Evolutionary conservation across 23 tunicate species (phyloP).

Genomic region (Trididemnum miniatum): DNA sequence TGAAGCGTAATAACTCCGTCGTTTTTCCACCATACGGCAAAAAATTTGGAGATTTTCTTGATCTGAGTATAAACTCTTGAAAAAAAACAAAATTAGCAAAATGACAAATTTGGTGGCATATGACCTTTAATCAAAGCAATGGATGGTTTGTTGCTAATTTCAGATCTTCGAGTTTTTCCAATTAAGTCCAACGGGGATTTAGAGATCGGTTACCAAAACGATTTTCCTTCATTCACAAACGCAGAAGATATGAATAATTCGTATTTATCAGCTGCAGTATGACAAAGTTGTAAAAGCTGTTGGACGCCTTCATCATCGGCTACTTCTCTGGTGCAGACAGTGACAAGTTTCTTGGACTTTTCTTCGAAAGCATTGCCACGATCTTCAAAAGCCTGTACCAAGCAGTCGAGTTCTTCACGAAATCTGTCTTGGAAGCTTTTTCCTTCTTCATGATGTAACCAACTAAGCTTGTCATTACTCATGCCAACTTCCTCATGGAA

Average conservation of each 20-base stretch:
- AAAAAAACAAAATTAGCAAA: too few relatives aligned
- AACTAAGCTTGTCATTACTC: background rate
- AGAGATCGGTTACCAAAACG: background rate
- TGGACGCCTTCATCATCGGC: background rate
- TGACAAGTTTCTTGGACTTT: background rate
- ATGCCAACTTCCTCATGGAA: slow-evolving; percentile 8
- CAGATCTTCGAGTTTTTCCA: background rate
- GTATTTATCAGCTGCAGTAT: background rate
- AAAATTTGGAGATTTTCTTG: too few relatives aligned
- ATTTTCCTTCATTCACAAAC: background rate
- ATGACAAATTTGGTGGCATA: too few relatives aligned
- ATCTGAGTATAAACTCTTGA: too few relatives aligned
- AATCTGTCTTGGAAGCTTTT: slow-evolving; percentile 6
- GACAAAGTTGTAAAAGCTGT: slow-evolving; percentile 13
- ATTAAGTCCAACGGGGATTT: slow-evolving; percentile 5
- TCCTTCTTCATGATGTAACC: slow-evolving; percentile 18
- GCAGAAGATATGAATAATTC: background rate
- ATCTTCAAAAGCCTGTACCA: slow-evolving; percentile 5
- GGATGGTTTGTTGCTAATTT: background rate
- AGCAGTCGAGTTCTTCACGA: background rate
- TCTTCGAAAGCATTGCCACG: slow-evolving; percentile 3
- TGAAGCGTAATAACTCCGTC: too few relatives aligned
- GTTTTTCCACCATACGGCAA: too few relatives aligned
- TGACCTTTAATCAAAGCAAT: background rate
- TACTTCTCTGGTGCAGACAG: background rate